These are phyloP conservation scores for Rhadinocentrus ornatus DNA, from an alignment of 2,797 vertebrate species.

Conservation along the genomic window DNA sequence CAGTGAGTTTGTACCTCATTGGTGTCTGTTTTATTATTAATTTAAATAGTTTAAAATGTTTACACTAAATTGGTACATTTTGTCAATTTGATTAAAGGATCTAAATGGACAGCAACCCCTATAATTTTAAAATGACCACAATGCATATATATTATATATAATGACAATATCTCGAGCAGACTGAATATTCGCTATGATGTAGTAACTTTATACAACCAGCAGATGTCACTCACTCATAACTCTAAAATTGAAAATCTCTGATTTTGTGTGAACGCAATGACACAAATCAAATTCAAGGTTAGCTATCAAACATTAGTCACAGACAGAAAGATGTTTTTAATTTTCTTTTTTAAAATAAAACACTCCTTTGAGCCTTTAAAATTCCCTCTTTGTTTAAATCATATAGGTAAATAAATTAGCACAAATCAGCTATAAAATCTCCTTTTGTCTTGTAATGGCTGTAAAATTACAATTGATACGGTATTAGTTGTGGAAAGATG, in stretches of 20 bases:
- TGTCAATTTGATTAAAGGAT: background rate
- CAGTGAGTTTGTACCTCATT: background rate
- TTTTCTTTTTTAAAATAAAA: background rate
- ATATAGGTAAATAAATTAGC: background rate
- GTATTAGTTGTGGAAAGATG: background rate
- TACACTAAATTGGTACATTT: background rate
- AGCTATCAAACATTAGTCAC: background rate
- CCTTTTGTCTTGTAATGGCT: background rate
- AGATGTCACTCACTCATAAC: slow-evolving; percentile 63
- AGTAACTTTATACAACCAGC: slow-evolving; percentile 47
- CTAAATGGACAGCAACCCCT: background rate
- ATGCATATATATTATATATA: background rate
- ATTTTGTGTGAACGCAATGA: slow-evolving; percentile 15
- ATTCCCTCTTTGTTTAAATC: background rate
- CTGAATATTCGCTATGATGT: slow-evolving; percentile 19
- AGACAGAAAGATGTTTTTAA: background rate
- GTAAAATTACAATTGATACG: background rate
- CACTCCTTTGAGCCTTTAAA: background rate
- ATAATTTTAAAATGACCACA: background rate
- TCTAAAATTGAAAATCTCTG: background rate
- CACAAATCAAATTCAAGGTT: background rate
- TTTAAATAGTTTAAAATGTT: too few relatives aligned
- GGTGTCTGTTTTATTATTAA: background rate
- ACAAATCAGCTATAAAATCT: background rate
- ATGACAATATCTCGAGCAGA: background rate